Conservation (phyloP, 2,113 vertebrate species). For the Macaca fascicularis region DNA sequence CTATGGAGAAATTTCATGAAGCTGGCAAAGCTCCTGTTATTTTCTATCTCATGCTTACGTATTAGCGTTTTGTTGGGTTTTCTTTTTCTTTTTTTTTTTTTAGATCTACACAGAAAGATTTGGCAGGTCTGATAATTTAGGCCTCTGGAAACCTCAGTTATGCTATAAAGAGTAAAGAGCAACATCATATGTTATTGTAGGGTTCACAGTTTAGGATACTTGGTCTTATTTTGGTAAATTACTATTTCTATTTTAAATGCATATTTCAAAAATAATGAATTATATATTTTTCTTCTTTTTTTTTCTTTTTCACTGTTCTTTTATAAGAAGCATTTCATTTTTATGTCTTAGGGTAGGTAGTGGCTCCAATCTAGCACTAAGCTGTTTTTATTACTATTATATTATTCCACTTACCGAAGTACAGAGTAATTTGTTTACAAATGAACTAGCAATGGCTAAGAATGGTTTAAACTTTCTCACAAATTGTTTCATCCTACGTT, state of each 20-base stretch:
- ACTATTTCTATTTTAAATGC: neutral
- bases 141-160: conserved; percentile 35
- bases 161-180: neutral
- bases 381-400: neutral
- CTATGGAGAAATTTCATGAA: neutral
- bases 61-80: neutral
- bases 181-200: neutral
- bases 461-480: conserved; percentile 43
- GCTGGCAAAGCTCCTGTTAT: neutral
- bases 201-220: neutral
- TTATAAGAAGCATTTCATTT: conserved; percentile 25
- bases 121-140: neutral
- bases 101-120: neutral
- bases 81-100: neutral
- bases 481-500: neutral
- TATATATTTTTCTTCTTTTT: neutral
- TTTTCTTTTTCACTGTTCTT: neutral
- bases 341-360: neutral
- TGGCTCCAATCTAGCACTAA: neutral
- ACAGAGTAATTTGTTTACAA: neutral
- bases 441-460: neutral
- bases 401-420: neutral
- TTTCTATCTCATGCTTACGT: conserved; percentile 7
- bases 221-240: neutral
- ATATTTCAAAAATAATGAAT: conserved; percentile 7